Percentiles rank a stretch among this genome's conserved stretches.
phyloP scores from a whole-genome alignment of 2,888 invertebrate species.

The Rhaphigaster nebulosa region DNA sequence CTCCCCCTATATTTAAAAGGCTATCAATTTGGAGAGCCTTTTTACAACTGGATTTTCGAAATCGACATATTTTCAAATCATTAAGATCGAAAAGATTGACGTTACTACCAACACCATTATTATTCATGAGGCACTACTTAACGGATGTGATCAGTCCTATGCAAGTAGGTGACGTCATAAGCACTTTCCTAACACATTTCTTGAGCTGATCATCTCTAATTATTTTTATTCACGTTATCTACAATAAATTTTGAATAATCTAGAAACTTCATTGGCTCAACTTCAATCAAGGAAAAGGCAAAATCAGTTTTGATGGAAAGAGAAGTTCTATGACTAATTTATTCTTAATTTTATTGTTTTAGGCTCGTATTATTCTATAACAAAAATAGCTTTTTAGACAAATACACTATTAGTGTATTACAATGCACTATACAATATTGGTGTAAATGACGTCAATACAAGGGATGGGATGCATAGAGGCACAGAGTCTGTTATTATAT shows the following conservation, averaged over 20 bases:
- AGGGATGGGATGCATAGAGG: too few relatives aligned
- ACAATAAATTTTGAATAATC: not conserved
- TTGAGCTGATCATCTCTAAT: not conserved
- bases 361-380: too few relatives aligned
- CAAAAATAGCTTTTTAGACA: too few relatives aligned
- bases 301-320: not conserved
- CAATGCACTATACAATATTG: too few relatives aligned
- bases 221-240: not conserved
- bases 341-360: not conserved
- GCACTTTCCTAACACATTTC: not conserved
- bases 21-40: not conserved
- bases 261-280: not conserved
- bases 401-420: too few relatives aligned
- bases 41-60: not conserved
- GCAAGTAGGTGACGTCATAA: not conserved
- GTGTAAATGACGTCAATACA: too few relatives aligned
- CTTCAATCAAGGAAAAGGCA: too few relatives aligned
- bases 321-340: not conserved
- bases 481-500: too few relatives aligned
- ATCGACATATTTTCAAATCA: not conserved
- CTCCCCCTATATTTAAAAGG: too few relatives aligned
- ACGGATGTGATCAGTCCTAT: slow-evolving; percentile 14
- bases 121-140: slow-evolving; percentile 14
- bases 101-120: not conserved
- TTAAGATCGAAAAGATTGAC: not conserved